These are phyloP conservation scores for Ommatoiulus sabulosus DNA, from an alignment of 2,888 invertebrate species.

Conservation along the genomic window DNA sequence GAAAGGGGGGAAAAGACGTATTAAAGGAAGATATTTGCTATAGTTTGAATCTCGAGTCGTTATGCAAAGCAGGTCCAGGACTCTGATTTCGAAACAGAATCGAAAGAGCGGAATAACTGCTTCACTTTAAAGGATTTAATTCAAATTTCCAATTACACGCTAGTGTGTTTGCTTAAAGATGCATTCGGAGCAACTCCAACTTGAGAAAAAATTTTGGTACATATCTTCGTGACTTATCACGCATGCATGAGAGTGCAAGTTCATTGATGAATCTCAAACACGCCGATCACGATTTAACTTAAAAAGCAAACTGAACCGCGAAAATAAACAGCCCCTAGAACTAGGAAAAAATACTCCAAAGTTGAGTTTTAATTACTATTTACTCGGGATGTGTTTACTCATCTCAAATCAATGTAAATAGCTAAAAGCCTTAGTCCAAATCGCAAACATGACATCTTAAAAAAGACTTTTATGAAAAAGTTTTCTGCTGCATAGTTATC, in stretches of 20 bases:
- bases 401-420: background rate
- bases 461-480: background rate
- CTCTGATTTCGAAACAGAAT: background rate
- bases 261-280: background rate
- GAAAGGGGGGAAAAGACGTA: background rate
- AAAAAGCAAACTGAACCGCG: background rate
- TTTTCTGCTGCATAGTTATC: too few relatives aligned
- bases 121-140: background rate
- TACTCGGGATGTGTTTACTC: background rate
- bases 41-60: background rate
- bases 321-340: background rate
- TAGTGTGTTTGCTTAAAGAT: slow-evolving; percentile 28
- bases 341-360: background rate
- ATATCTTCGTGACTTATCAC: background rate
- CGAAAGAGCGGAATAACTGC: background rate
- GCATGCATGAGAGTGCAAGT: background rate
- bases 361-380: background rate
- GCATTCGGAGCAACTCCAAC: background rate
- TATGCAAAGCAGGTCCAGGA: background rate
- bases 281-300: background rate
- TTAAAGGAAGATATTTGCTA: background rate
- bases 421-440: background rate
- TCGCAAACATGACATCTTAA: background rate
- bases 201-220: background rate
- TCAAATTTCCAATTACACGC: slow-evolving; percentile 9